Percentiles rank a stretch among this genome's conserved stretches.
These are phyloP conservation scores for Ondatra zibethicus DNA, from an alignment of 2,113 vertebrate species.

Conservation along the genomic window DNA sequence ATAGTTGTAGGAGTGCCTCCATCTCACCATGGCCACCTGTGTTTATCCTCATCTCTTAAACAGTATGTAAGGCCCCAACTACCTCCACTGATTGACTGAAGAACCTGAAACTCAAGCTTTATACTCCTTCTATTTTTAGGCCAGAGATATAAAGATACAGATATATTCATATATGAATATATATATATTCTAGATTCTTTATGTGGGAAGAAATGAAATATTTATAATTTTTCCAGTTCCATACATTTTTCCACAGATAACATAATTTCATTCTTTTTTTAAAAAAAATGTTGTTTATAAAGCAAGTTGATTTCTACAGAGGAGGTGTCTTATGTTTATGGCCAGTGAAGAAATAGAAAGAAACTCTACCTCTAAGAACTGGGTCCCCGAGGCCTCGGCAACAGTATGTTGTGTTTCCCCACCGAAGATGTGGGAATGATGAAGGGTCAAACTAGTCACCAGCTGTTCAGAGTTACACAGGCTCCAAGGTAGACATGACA, in stretches of 20 bases:
- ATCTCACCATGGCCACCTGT: not conserved
- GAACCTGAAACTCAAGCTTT: not conserved
- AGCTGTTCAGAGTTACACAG: not conserved
- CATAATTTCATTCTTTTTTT: not conserved
- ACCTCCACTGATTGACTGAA: not conserved
- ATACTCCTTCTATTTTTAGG: not conserved
- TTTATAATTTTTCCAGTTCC: not conserved
- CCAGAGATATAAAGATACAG: not conserved
- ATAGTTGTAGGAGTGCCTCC: not conserved
- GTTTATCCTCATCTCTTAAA: not conserved
- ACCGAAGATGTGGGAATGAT: not conserved
- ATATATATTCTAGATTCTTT: not conserved
- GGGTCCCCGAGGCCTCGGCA: not conserved
- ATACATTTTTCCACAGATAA: not conserved
- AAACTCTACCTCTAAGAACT: not conserved
- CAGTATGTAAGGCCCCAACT: not conserved
- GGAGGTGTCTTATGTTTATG: slow-evolving; percentile 59
- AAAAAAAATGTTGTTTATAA: slow-evolving; percentile 67
- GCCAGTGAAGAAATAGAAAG: slow-evolving; percentile 3
- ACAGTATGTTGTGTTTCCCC: not conserved
- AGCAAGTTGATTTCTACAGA: slow-evolving; percentile 79
- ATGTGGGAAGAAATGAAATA: not conserved
- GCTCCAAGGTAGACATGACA: not conserved
- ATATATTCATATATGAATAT: not conserved
- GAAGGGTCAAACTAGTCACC: not conserved